Conservation (phyloP, 2,113 vertebrate species). For the Promerops cafer region DNA sequence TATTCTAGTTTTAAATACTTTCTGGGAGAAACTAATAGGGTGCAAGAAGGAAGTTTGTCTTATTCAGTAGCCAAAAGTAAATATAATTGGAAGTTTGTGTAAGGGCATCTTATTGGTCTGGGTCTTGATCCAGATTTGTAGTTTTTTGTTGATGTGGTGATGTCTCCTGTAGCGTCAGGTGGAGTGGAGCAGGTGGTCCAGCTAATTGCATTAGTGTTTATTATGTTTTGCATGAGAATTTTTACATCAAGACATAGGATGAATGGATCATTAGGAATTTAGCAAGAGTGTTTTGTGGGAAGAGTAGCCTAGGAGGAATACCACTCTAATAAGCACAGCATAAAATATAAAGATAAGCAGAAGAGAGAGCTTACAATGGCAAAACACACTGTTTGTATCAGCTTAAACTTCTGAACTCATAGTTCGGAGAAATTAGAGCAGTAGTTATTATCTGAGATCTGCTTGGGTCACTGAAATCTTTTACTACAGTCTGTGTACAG, state of each 20-base stretch:
- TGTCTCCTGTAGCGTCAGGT: not conserved
- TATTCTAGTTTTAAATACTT: not conserved
- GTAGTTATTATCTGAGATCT: not conserved
- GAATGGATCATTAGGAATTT: not conserved
- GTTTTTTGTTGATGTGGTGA: not conserved
- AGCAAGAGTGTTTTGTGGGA: not conserved
- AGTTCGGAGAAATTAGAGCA: not conserved
- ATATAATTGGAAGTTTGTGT: not conserved
- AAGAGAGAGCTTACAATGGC: not conserved
- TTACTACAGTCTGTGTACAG: not conserved
- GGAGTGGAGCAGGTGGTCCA: not conserved
- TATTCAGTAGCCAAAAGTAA: not conserved
- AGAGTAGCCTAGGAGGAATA: not conserved
- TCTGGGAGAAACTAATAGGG: not conserved
- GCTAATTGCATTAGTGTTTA: not conserved
- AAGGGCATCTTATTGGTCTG: not conserved
- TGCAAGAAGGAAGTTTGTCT: not conserved
- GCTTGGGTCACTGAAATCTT: not conserved
- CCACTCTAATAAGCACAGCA: not conserved
- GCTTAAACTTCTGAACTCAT: conserved; percentile 21
- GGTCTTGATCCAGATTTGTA: not conserved
- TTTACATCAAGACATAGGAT: not conserved
- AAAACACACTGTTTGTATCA: not conserved
- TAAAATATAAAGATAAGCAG: conserved; percentile 3
- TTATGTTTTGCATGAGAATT: not conserved